phyloP scores from a whole-genome alignment of 2,888 invertebrate species.

The Chymomyza fuscimana region DNA sequence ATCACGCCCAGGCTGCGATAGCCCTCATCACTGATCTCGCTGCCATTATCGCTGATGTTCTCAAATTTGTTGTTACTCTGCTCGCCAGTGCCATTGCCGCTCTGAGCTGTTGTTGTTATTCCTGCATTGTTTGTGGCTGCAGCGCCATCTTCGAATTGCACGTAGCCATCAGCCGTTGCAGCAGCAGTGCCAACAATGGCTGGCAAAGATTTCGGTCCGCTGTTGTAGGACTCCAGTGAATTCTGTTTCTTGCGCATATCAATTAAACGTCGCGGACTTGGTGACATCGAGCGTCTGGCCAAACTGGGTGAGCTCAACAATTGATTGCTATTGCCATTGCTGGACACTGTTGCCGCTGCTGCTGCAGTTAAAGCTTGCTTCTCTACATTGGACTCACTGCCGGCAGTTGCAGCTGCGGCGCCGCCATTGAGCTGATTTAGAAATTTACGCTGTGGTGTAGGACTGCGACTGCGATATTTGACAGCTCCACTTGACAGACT shows the following conservation, averaged over 20 bases:
- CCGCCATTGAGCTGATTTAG: slow-evolving; percentile 69
- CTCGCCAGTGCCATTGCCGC: slow-evolving; percentile 26
- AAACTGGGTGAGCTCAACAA: slow-evolving; percentile 68
- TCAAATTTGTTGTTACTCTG: slow-evolving; percentile 79
- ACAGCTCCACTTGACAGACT: slow-evolving; percentile 30
- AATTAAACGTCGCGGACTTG: slow-evolving; percentile 76
- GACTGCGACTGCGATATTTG: slow-evolving; percentile 81
- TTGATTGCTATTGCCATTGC: slow-evolving; percentile 13
- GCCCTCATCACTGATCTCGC: slow-evolving; percentile 92
- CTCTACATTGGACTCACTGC: background rate
- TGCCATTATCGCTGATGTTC: slow-evolving; percentile 88
- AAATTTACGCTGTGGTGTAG: slow-evolving; percentile 81
- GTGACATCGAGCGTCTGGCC: slow-evolving; percentile 78
- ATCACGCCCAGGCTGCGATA: slow-evolving; percentile 89
- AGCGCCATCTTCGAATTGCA: slow-evolving; percentile 20
- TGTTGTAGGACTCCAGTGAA: slow-evolving; percentile 71
- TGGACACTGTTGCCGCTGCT: background rate
- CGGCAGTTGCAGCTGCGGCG: background rate
- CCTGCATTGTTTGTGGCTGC: background rate
- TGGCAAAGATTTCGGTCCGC: slow-evolving; percentile 71
- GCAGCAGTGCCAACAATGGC: slow-evolving; percentile 21
- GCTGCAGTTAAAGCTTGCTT: background rate
- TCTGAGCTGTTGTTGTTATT: background rate
- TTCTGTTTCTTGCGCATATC: slow-evolving; percentile 78
- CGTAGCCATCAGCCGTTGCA: slow-evolving; percentile 30